Percentiles rank a stretch among this genome's conserved stretches.
Conservation (phyloP, 2,888 invertebrate genomes). For the Ormyrus labotus region DNA sequence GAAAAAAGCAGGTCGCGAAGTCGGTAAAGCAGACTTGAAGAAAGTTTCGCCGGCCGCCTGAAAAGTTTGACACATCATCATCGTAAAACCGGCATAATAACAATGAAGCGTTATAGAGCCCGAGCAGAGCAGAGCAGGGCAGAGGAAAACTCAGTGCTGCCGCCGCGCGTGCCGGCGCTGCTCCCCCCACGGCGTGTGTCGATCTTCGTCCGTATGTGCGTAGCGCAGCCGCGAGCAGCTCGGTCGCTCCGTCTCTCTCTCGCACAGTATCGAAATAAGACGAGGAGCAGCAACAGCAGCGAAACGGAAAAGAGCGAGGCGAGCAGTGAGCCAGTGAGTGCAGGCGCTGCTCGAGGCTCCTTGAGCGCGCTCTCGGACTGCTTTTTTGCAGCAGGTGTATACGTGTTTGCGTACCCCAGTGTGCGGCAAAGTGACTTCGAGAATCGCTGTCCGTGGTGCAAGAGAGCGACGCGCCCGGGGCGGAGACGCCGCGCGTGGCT, state of each 20-base stretch:
- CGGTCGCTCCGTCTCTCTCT: not conserved
- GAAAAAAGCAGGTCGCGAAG: not conserved
- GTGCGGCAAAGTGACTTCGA: too few species aligned
- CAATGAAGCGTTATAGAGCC: constrained; percentile 14
- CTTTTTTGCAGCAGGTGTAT: too few species aligned
- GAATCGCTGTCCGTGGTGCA: too few species aligned
- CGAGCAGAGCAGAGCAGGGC: not conserved
- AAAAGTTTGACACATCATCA: constrained; percentile 29
- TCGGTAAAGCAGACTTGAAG: constrained; percentile 12
- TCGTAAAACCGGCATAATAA: constrained; percentile 40
- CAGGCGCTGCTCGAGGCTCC: not conserved
- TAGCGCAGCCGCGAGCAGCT: not conserved
- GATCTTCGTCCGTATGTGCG: constrained; percentile 5
- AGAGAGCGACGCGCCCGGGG: too few species aligned
- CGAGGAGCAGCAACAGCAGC: not conserved
- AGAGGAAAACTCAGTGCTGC: not conserved
- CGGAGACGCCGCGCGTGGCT: constrained; percentile 5
- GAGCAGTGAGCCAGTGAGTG: not conserved
- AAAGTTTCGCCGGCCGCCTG: not conserved
- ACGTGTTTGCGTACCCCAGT: too few species aligned
- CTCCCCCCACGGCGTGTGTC: constrained; percentile 15
- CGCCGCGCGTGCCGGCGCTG: constrained; percentile 24
- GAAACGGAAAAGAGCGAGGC: not conserved
- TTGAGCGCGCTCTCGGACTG: too few species aligned
- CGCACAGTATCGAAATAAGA: not conserved